Conservation (phyloP, 2,113 vertebrate genomes). For the Limnothrissa miodon region DNA sequence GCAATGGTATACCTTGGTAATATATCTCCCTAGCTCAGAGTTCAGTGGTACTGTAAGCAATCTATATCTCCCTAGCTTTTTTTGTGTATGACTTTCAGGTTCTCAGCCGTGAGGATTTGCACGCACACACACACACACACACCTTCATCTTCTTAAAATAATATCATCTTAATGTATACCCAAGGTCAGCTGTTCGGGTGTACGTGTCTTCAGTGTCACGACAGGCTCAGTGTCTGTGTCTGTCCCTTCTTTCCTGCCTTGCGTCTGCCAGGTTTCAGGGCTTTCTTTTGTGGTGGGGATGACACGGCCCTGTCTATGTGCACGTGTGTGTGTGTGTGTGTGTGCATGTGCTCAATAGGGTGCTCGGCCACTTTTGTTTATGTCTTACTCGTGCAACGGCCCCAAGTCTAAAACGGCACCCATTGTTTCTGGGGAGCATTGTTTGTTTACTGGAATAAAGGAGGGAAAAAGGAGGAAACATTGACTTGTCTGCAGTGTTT, state of each 20-base stretch:
- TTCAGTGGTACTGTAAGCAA: too few species aligned
- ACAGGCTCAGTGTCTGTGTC: conserved; percentile 9
- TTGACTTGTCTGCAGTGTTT: conserved; percentile 21
- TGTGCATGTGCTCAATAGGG: conserved; percentile 21
- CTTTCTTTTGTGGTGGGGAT: neutral
- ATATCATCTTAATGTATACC: neutral
- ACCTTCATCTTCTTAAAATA: neutral
- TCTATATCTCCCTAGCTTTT: too few species aligned
- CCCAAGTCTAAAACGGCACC: conserved; percentile 31
- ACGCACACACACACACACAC: neutral
- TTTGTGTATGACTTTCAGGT: too few species aligned
- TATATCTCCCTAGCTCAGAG: too few species aligned
- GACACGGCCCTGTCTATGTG: conserved; percentile 17
- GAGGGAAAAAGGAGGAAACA: conserved; percentile 51
- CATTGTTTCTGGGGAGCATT: conserved; percentile 47
- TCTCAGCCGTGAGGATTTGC: neutral
- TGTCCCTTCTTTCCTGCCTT: conserved; percentile 36
- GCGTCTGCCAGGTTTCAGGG: conserved; percentile 20
- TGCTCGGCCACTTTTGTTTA: conserved; percentile 29
- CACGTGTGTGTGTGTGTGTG: conserved; percentile 22
- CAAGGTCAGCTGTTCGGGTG: neutral
- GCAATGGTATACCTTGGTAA: too few species aligned
- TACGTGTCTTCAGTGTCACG: neutral
- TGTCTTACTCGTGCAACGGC: conserved; percentile 22
- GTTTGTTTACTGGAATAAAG: conserved; percentile 52